Percentiles rank a stretch among this genome's conserved stretches.
Conservation (phyloP, 1,140 invertebrate genomes). For the Aricia agestis region DNA sequence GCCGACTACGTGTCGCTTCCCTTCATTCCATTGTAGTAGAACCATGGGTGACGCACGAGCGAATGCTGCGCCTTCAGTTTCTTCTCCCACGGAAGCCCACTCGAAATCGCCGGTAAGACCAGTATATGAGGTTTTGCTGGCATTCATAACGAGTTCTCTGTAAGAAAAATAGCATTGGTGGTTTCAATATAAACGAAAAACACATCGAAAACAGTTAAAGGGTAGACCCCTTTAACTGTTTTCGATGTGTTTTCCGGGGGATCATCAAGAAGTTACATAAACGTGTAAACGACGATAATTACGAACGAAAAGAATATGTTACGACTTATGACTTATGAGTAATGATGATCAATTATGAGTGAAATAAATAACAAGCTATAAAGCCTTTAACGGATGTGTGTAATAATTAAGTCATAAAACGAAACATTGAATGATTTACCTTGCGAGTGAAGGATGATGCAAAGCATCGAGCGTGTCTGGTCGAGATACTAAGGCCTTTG, state of each 20-base stretch:
- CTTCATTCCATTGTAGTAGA: constrained; percentile 43
- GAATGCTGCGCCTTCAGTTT: constrained; percentile 26
- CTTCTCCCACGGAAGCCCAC: constrained; percentile 30
- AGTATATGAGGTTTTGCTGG: constrained; percentile 28
- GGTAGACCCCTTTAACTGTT: no score
- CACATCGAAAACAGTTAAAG: no score
- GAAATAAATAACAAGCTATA: neutral
- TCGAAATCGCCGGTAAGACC: constrained; percentile 44
- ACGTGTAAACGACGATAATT: no score
- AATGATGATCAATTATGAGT: neutral
- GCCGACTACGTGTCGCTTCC: constrained; percentile 30
- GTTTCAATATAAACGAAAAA: neutral
- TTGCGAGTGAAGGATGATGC: constrained; percentile 37
- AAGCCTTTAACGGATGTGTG: no score
- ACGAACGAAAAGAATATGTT: no score
- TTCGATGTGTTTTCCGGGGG: no score
- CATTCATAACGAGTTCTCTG: constrained; percentile 40
- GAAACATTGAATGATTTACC: constrained; percentile 26
- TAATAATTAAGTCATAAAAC: neutral
- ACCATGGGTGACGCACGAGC: constrained; percentile 33
- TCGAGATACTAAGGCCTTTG: constrained; percentile 25
- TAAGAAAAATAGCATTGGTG: constrained; percentile 5
- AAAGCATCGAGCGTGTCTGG: constrained; percentile 42
- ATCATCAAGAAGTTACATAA: no score
- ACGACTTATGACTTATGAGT: no score